Base-by-base conservation (phyloP, 2,113 vertebrate genomes). In the Rafetus swinhoei region DNA sequence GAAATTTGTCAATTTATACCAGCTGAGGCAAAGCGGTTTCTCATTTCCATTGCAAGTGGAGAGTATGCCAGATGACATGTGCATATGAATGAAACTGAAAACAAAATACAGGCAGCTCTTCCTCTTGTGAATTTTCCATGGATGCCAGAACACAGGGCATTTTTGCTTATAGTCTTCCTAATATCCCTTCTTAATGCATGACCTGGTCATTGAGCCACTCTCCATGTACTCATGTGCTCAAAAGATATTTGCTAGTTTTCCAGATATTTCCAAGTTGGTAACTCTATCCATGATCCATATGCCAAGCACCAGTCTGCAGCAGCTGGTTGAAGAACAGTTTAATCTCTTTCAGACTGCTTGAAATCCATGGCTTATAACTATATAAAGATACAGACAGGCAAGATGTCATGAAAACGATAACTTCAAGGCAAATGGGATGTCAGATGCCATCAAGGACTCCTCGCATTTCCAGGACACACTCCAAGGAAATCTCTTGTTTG, bases 351-450 rank as follows among this genome's bases (percentile, higher is more conserved):
- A 94, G 80, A 85, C 52, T 86, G 39, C n/a, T 94, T 93, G 84
- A 96, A 93, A 95, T 83, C 86, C 79, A 59, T 21, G 21, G 39
- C 13, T 94, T 91, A 85, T 11, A 83, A 86, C 57, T 86, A 50
- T 84, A 93, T 86, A 87, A 94, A 94, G 32, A 87, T 92, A 90
- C 65, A 93, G 21, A 10, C 81, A 85, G 56, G 57, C 86, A 90
- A 94, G 86, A 94, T 94, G 84, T 95, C 94, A 94, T 79, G 56
- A 94, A 94, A 97, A 96, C 35, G 54, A 82, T 93, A 96, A 95
- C 85, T 93, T 94, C 84, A 92, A 86, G 82, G 84, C 86, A 96
- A 95, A 84, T 54, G 29, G 52, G 85, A 94, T 89, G 89, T 95
- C 87, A 79, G 65, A 94, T 92, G 94, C 39, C 88, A 87, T 60